These are phyloP conservation scores for Festucalex cinctus DNA, from an alignment of 2,113 vertebrate species.

Conservation along the genomic window DNA sequence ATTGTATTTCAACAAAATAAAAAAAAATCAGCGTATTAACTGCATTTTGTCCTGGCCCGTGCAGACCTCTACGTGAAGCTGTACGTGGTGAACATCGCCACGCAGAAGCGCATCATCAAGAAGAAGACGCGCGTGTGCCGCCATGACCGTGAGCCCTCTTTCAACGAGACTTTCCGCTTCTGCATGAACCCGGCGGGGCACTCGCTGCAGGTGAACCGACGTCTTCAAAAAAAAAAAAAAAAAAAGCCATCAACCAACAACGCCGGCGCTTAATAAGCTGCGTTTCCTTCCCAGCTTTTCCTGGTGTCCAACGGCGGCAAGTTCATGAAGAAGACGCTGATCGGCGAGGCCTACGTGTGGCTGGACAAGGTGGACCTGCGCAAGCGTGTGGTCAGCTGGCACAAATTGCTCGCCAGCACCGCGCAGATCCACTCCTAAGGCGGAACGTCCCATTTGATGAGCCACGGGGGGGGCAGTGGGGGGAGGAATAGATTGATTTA, in stretches of 20 bases:
- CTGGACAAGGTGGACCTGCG: constrained; percentile 98
- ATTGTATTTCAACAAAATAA: too few relatives aligned
- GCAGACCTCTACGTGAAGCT: constrained; percentile 97
- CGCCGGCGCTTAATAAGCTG: too few relatives aligned
- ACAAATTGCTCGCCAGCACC: constrained; percentile 93
- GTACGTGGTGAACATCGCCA: constrained; percentile 93
- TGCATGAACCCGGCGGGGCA: constrained; percentile 93
- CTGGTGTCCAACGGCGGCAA: constrained; percentile 97
- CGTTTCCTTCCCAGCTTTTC: constrained; percentile 74
- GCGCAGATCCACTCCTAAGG: constrained; percentile 84
- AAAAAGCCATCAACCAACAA: too few relatives aligned
- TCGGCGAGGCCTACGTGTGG: constrained; percentile 97
- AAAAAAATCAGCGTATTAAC: background rate
- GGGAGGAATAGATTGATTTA: background rate
- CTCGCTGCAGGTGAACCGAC: constrained; percentile 58
- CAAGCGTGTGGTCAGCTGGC: constrained; percentile 97
- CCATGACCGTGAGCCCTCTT: constrained; percentile 96
- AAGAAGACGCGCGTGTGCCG: constrained; percentile 98
- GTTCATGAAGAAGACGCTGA: constrained; percentile 98
- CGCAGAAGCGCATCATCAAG: constrained; percentile 96
- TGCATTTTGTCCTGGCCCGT: background rate
- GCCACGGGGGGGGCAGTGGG: background rate
- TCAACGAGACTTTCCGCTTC: constrained; percentile 97
- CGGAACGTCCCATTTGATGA: background rate
- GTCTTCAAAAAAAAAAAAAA: too few relatives aligned